Evolutionary conservation across 1,140 invertebrate species (phyloP).

Genomic region (Rhopalosiphum maidis): DNA sequence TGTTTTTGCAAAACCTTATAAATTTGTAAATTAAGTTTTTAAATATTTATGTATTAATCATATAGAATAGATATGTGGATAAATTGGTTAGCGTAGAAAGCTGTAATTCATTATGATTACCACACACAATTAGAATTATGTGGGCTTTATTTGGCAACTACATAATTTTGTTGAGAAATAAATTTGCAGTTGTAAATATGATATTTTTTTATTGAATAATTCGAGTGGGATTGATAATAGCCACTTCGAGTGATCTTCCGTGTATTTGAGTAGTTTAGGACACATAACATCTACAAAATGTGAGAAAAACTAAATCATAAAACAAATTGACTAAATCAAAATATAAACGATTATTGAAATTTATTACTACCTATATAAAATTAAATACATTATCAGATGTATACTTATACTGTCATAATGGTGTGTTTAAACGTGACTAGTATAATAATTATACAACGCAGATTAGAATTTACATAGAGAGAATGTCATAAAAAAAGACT

Average conservation of each 20-base stretch:
- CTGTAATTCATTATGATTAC: neutral
- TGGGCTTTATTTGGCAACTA: neutral
- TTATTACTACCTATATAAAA: neutral
- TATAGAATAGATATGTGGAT: neutral
- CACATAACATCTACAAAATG: neutral
- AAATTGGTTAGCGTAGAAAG: neutral
- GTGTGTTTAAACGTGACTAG: neutral
- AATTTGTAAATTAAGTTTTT: neutral
- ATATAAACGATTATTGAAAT: neutral
- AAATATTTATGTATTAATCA: neutral
- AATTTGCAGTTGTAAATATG: neutral
- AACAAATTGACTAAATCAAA: neutral
- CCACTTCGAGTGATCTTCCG: neutral
- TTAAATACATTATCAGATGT: neutral
- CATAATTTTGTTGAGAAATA: neutral
- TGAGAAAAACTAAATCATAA: neutral
- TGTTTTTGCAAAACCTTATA: neutral
- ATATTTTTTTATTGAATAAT: neutral
- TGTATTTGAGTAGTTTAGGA: neutral
- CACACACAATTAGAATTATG: neutral
- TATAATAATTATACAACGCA: neutral
- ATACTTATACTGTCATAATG: neutral
- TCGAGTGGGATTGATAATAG: neutral
- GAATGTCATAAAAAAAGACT: neutral
- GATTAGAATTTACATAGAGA: neutral